Base-by-base conservation (phyloP, 1,140 invertebrate species). In the Hesperophylax magnus region DNA sequence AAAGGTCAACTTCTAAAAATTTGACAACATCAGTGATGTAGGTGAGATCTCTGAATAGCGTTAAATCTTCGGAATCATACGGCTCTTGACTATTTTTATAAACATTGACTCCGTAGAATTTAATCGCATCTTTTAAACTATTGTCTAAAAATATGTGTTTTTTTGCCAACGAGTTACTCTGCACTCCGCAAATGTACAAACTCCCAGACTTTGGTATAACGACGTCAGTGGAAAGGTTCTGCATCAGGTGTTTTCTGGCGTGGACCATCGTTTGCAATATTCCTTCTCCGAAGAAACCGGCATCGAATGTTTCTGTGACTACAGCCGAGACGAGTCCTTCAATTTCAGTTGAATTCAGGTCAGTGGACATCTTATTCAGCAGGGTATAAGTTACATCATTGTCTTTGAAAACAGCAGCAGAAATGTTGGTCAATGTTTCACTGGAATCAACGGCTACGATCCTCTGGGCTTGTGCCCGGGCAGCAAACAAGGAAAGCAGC, bases 221-320 rank as follows among this genome's bases (percentile, higher is more conserved):
- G 81, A 90, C 89, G 67, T 87, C 89, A 74, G 85, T 85, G n/a
- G 83, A 86, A 75, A 20, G 83, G 60, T 78, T 67, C 2, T 84
- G 79, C 22, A 95, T 85, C 22, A 95, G 86, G 82, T 92, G 85
- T 78, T 92, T 85, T 90, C 93, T 93, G 7, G 94, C 94, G 90
- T 96, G 92, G 52, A 91, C 86, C 27, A 96, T 84, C 22, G 93
- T 93, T 84, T 92, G 88, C 52, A 96, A 86, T 52, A 94, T 90
- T 83, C 92, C 89, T 88, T 96, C 95, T 17, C 95, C 95, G 87
- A 96, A 93, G 24, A 96, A 85, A 3, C 92, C 95, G 79, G 93
- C 93, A 91, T 96, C 95, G 90, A 96, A 94, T 63, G 93, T 93
- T 88, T 96, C 95, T 69, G 94, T 95, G 2, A 96, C 90, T 22